phyloP scores from a whole-genome alignment of 2,113 vertebrate species.

The Nicator chloris region DNA sequence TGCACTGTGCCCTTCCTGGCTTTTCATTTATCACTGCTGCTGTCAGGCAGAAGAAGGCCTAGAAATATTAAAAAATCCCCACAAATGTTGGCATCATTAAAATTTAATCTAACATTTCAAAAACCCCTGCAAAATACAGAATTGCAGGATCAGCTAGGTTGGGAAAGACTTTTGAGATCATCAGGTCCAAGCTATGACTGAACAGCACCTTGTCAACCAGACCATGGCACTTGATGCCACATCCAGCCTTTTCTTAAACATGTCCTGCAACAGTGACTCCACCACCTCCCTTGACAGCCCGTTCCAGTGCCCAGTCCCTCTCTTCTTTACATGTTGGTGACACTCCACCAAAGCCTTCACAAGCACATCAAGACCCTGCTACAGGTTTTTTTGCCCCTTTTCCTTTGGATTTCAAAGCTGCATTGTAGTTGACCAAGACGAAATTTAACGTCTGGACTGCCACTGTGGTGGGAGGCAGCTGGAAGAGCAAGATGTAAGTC shows the following conservation, averaged over 20 bases:
- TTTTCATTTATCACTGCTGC: neutral
- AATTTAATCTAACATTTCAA: neutral
- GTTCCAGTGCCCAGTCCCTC: neutral
- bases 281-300: neutral
- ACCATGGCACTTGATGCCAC: neutral
- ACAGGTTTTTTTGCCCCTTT: neutral
- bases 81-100: fast-evolving
- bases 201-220: neutral
- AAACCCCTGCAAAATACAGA: neutral
- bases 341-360: neutral
- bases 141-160: neutral
- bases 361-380: fast-evolving
- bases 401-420: neutral
- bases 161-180: neutral
- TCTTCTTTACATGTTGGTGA: neutral
- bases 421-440: fast-evolving
- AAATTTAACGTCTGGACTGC: fast-evolving
- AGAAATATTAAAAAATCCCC: neutral
- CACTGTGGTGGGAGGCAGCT: neutral
- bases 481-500: neutral
- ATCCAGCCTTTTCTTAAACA: neutral
- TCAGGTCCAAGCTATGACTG: fast-evolving
- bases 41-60: neutral
- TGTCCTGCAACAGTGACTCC: neutral
- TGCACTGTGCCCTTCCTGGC: neutral